Base-by-base conservation (phyloP, 1,140 invertebrate genomes). In the Antheraea pernyi region DNA sequence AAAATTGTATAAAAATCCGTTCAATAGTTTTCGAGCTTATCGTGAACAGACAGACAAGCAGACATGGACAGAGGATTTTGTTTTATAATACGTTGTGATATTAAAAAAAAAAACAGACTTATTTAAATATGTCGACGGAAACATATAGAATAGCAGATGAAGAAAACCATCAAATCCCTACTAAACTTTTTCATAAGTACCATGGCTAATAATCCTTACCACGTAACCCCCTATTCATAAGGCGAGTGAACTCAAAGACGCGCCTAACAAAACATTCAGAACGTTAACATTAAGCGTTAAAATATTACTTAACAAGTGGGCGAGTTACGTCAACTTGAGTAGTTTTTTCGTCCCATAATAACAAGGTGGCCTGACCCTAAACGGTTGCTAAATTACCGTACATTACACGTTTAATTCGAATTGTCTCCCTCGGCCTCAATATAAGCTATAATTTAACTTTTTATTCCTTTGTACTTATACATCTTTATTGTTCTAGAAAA, bases 391-490 rank as follows among this genome's bases (percentile, higher is more conserved):
- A 65, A 65, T 65, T 65, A 65, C 64, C 19, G 64, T 46, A 48
- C 39, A 53, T 65, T 65, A 65, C 39, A 65, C 42, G 64, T 65
- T 22, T 64, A 64, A 64, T 64, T 64, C 42, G 62, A 64, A 64
- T 16, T 64, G 62, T 64, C 62, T 64, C 64, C 64, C 42, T 48
- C 39, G 64, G 37, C 42, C 16, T 39, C 36, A 11, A 42, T 61
- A 61, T 48, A 19, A n/a, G 7, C 64, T 65, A 42, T 65, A 65
- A 65, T 65, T 65, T 42, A 18, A 37, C 36, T 18, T 42, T 10
- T 30, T 64, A 6, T 53, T 53, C 13, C 7, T 16, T 16, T 53
- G 9, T 53, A 53, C 46, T 16, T 53, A 16, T 53, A 53, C 16
- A 53, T 53, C 5, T 53, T 16, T 53, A 42, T 53, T 53, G 16